Percentiles rank a stretch among this genome's conserved stretches.
These are phyloP conservation scores for Diprion similis DNA, from an alignment of 1,140 invertebrate species.

Conservation along the genomic window DNA sequence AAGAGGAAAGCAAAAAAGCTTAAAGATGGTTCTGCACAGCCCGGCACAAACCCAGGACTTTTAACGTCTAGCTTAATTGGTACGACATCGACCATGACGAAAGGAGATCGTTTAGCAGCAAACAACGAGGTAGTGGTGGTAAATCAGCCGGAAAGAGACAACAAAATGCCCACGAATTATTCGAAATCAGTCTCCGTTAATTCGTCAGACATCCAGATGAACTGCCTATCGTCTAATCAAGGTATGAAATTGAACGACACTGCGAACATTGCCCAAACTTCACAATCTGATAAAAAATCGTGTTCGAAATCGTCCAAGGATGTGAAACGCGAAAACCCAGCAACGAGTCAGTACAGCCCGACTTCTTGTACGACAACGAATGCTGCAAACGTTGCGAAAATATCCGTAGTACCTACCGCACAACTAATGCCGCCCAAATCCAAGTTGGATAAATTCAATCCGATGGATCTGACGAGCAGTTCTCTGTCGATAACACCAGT, in stretches of 20 bases:
- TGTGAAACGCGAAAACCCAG: constrained; percentile 10
- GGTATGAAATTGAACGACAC: constrained; percentile 34
- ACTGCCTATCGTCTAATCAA: constrained; percentile 22
- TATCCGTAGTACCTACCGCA: constrained; percentile 47
- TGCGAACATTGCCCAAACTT: constrained; percentile 16
- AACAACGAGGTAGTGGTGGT: not conserved
- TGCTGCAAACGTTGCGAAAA: constrained; percentile 39
- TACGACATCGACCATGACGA: not conserved
- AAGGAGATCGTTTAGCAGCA: not conserved
- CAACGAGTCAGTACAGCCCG: constrained; percentile 24
- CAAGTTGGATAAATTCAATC: constrained; percentile 46
- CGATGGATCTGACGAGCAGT: constrained; percentile 46
- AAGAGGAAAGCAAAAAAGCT: constrained; percentile 48
- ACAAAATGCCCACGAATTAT: constrained; percentile 27
- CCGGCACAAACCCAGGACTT: constrained; percentile 14
- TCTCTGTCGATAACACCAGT: constrained; percentile 56
- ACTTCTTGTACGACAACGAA: constrained; percentile 18
- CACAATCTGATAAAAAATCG: constrained; percentile 13
- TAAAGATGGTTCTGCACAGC: constrained; percentile 35
- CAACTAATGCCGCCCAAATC: constrained; percentile 44
- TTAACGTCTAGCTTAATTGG: not conserved
- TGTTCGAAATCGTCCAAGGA: constrained; percentile 39
- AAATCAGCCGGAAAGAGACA: too few relatives aligned
- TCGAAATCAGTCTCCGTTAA: constrained; percentile 32
- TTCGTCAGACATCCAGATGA: constrained; percentile 33